A percentile compares a stretch with the other conserved stretches of the same genome.
Conservation (phyloP, 2,797 vertebrate species). For the Hipposideros larvatus region DNA sequence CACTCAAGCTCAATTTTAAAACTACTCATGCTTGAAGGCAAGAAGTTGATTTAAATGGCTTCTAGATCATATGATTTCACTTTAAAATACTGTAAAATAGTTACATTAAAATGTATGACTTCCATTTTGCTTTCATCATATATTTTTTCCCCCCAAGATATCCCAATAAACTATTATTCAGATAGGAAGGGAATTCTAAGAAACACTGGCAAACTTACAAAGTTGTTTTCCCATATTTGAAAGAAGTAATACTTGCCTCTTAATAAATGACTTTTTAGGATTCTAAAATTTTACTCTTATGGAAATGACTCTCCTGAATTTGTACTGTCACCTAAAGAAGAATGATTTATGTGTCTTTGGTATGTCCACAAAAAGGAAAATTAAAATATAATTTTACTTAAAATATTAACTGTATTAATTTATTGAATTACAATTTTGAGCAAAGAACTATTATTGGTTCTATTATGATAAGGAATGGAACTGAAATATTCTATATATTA, state of each 20-base stretch:
- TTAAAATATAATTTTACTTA: slow-evolving; percentile 45
- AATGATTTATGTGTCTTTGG: not conserved
- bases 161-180: not conserved
- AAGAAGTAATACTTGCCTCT: not conserved
- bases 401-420: not conserved
- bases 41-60: slow-evolving; percentile 33
- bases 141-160: not conserved
- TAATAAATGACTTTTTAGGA: slow-evolving; percentile 28
- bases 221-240: not conserved
- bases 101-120: slow-evolving; percentile 47
- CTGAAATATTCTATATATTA: not conserved
- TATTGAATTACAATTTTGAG: not conserved
- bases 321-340: not conserved
- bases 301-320: not conserved
- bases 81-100: slow-evolving; percentile 46
- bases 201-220: slow-evolving; percentile 1
- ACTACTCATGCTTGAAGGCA: not conserved
- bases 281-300: slow-evolving; percentile 35
- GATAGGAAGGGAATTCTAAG: not conserved
- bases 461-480: not conserved
- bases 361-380: not conserved
- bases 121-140: slow-evolving; percentile 23
- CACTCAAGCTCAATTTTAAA: slow-evolving; percentile 45
- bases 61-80: slow-evolving; percentile 30
- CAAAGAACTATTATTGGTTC: not conserved